Evolutionary conservation across 2,888 invertebrate genomes (phyloP).

Genomic region (Drosophila paucipuncta): DNA sequence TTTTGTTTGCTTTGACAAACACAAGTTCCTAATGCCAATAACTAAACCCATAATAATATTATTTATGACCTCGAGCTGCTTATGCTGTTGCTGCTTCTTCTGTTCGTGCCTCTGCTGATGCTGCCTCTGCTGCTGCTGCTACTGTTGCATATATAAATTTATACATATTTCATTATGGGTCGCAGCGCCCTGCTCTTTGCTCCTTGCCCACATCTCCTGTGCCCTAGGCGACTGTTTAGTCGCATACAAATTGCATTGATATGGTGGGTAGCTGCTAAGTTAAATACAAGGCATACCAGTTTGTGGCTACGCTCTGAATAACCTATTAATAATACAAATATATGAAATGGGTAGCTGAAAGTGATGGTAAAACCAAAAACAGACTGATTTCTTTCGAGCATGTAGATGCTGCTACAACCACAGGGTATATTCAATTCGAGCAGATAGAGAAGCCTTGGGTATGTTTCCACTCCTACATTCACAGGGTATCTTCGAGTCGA

Average conservation of each 20-base stretch:
- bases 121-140: slow-evolving; percentile 5
- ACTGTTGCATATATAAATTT: slow-evolving; percentile 45
- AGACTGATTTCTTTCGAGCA: neutral
- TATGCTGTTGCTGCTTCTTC: slow-evolving; percentile 14
- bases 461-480: neutral
- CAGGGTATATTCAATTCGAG: neutral
- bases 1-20: slow-evolving; percentile 72
- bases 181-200: slow-evolving; percentile 17
- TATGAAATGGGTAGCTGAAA: neutral
- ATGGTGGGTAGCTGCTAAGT: slow-evolving; percentile 20
- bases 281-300: slow-evolving; percentile 11
- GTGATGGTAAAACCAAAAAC: no score
- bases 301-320: neutral
- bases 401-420: neutral
- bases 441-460: neutral
- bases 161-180: slow-evolving; percentile 47
- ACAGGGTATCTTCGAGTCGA: neutral
- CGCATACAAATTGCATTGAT: slow-evolving; percentile 58
- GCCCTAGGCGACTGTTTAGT: slow-evolving; percentile 37
- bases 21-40: slow-evolving; percentile 64
- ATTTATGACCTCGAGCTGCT: slow-evolving; percentile 61
- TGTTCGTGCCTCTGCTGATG: slow-evolving; percentile 12
- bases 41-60: slow-evolving; percentile 74
- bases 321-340: neutral
- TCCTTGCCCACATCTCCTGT: neutral